These are phyloP conservation scores for Chloroclysta siterata DNA, from an alignment of 2,888 invertebrate species.

Conservation along the genomic window DNA sequence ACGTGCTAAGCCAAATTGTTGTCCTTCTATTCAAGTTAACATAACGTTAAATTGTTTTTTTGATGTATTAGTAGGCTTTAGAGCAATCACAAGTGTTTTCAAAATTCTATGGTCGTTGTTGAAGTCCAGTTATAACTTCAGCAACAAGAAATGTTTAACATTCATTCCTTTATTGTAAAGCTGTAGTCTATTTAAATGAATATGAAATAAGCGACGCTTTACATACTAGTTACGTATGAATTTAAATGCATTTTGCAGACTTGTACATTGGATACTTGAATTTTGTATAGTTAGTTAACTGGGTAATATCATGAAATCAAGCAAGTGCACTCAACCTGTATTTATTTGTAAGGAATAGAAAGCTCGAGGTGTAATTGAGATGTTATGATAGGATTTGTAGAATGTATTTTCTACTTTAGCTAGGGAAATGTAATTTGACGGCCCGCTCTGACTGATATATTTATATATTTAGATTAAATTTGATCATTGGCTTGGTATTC, in stretches of 20 bases:
- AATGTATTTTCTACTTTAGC: slow-evolving; percentile 56
- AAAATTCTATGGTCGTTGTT: slow-evolving; percentile 5
- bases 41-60: not conserved
- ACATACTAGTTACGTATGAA: slow-evolving; percentile 51
- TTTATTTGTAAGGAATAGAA: slow-evolving; percentile 45
- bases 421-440: slow-evolving; percentile 61
- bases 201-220: slow-evolving; percentile 43
- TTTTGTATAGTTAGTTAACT: slow-evolving; percentile 68
- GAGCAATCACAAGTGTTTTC: not conserved
- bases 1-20: slow-evolving; percentile 1
- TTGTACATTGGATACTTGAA: slow-evolving; percentile 60
- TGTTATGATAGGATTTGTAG: slow-evolving; percentile 37
- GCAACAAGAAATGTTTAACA: slow-evolving; percentile 22
- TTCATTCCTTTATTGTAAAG: slow-evolving; percentile 45
- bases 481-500: slow-evolving; percentile 57
- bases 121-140: not conserved
- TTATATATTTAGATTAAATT: slow-evolving; percentile 74
- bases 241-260: slow-evolving; percentile 68
- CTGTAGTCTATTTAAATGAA: slow-evolving; percentile 51
- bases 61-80: not conserved
- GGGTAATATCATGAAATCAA: slow-evolving; percentile 72
- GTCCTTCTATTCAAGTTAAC: not conserved
- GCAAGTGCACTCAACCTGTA: slow-evolving; percentile 68
- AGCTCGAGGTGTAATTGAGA: slow-evolving; percentile 26
- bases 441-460: slow-evolving; percentile 79